These are phyloP conservation scores for Callosobruchus maculatus DNA, from an alignment of 2,888 invertebrate genomes.

Conservation along the genomic window DNA sequence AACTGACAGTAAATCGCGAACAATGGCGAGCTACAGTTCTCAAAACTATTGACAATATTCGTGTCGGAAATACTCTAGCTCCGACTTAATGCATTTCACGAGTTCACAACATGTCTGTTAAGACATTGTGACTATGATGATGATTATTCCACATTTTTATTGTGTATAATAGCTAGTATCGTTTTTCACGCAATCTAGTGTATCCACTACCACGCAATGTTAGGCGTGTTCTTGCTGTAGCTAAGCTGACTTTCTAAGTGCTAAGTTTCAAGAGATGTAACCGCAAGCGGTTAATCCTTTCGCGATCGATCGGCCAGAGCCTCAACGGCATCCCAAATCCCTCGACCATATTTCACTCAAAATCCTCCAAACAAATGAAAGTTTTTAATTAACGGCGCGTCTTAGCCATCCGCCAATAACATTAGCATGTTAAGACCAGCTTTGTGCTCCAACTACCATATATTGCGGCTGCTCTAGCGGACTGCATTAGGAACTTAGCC, in stretches of 20 bases:
- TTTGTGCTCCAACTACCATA: constrained; percentile 13
- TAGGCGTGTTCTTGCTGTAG: not conserved
- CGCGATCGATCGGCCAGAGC: not conserved
- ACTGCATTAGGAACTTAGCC: constrained; percentile 6
- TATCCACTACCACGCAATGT: not conserved
- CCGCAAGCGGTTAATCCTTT: not conserved
- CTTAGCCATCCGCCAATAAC: constrained; percentile 17
- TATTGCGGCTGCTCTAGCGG: not conserved
- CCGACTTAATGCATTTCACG: too few species aligned
- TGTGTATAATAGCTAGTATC: too few species aligned
- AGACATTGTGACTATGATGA: too few species aligned
- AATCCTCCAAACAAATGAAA: constrained; percentile 6
- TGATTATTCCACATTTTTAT: too few species aligned
- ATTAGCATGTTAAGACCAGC: constrained; percentile 26
- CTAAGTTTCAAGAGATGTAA: not conserved
- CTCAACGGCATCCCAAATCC: not conserved
- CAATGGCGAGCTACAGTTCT: too few species aligned
- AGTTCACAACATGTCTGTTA: too few species aligned
- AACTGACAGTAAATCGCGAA: too few species aligned
- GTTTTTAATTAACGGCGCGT: constrained; percentile 15
- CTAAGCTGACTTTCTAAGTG: not conserved
- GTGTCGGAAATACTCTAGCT: too few species aligned
- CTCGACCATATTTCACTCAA: constrained; percentile 6
- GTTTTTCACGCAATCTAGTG: not conserved
- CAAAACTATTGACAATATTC: too few species aligned